Percentiles rank a stretch among this genome's conserved stretches.
Evolutionary conservation across 1,140 invertebrate genomes (phyloP).

Genomic region (Brachionus calyciflorus): DNA sequence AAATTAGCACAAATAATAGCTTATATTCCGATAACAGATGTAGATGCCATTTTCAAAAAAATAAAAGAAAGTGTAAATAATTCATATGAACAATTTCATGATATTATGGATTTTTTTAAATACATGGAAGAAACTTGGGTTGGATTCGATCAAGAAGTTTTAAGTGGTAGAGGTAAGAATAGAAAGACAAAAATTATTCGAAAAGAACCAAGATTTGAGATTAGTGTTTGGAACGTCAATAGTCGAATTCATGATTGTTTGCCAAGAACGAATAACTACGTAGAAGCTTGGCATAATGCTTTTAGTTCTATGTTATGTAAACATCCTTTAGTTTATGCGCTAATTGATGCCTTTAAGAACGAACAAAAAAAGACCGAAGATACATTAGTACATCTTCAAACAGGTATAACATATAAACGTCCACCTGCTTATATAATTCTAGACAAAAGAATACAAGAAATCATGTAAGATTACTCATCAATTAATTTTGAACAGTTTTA

Average conservation of each 20-base stretch:
- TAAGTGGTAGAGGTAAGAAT: neutral
- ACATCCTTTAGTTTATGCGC: constrained; percentile 1
- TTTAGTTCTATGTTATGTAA: neutral
- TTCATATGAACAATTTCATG: neutral
- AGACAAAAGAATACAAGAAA: constrained; percentile 1
- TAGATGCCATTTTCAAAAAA: neutral
- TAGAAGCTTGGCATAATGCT: too few species aligned
- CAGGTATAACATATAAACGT: neutral
- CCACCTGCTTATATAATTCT: neutral
- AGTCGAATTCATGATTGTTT: neutral
- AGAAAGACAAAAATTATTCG: neutral
- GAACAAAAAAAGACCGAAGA: neutral
- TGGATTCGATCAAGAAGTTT: neutral
- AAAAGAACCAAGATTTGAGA: neutral
- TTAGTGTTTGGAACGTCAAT: constrained; percentile 6
- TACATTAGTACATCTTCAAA: neutral
- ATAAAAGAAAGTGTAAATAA: neutral
- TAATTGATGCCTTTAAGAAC: neutral
- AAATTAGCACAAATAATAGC: neutral
- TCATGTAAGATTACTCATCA: neutral
- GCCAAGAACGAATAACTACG: too few species aligned
- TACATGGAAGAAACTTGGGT: neutral
- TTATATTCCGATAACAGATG: neutral
- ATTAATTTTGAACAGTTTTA: neutral
- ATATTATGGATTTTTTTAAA: neutral